Base-by-base conservation (phyloP, 2,797 vertebrate genomes). In the Microctenopoma steveboyesi region DNA sequence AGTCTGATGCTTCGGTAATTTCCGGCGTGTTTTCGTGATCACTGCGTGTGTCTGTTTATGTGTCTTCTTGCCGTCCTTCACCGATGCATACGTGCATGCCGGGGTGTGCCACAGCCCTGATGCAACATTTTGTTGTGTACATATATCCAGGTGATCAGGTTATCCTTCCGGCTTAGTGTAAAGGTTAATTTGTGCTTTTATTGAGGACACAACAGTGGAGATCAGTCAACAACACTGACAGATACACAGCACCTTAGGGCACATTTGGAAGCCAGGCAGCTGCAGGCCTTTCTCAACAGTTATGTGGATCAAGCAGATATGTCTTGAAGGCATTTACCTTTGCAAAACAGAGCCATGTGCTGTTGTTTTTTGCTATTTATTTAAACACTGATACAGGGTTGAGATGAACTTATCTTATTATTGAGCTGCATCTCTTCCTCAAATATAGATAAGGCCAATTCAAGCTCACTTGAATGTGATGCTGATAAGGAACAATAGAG, bases 121-220 rank as follows among this genome's bases (percentile, higher is more conserved):
- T 47, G 22, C 42, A 11, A 37, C 64, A 55, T 57, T 58, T 15
- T 45, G 28, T 52, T 35, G 7, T 70, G 4, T n/a, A 25, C 27
- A 2, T 42, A 4, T 22, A 9, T 35, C 33, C 33, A 35, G 9
- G 9, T 48, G n/a, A 61, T 14, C 10, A 3, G n/a, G 1, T 16
- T 35, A 11, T 30, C 33, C 49, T 39, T 67, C 56, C 33, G 9
- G 27, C 25, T 45, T 28, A 1, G 0, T 57, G 27, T 14, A 63
- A 56, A 52, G 5, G 52, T 81, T 56, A 16, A 51, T 22, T 35
- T 69, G 28, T 8, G 39, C 59, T 55, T 66, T 76, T 49, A 35
- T 67, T 48, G 16, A 8, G 63, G 33, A 15, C 2, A 7, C 16
- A 22, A 37, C 55, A 22, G 22, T 56, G 14, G 12, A 54, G 27